phyloP scores from a whole-genome alignment of 2,888 invertebrate genomes.

The Caenorhabditis becei region DNA sequence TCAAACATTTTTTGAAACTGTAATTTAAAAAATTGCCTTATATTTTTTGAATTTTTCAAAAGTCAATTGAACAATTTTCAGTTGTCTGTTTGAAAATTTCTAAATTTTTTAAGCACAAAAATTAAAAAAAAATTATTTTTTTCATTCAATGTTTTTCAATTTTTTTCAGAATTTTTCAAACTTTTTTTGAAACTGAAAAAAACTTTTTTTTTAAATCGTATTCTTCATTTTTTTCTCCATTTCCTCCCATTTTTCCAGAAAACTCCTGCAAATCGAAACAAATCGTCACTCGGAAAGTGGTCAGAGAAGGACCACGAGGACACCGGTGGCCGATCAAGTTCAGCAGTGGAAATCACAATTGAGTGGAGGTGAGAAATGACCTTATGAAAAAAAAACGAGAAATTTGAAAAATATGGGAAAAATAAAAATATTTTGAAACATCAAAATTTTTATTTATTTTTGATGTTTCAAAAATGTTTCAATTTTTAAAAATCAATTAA shows the following conservation, averaged over 20 bases:
- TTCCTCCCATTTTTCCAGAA: neutral
- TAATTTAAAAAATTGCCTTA: no score
- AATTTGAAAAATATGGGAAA: neutral
- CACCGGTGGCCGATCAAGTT: conserved; percentile 64
- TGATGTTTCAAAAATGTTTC: neutral
- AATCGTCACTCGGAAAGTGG: conserved; percentile 2
- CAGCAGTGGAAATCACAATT: conserved; percentile 66
- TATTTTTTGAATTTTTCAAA: no score
- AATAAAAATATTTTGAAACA: neutral
- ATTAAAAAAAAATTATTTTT: neutral
- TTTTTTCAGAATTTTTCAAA: neutral
- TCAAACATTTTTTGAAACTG: no score
- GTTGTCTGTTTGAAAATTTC: no score
- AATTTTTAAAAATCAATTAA: neutral
- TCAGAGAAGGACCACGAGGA: conserved; percentile 61
- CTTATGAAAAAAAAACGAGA: no score
- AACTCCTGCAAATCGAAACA: conserved; percentile 20
- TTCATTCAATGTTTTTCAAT: neutral
- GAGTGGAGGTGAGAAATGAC: conserved; percentile 56
- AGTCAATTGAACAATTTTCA: no score
- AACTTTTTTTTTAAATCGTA: neutral
- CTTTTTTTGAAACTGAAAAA: no score
- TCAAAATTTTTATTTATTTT: no score
- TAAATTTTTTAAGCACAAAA: no score
- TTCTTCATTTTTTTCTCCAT: no score